These are phyloP conservation scores for Hypomesus transpacificus DNA, from an alignment of 2,113 vertebrate species.

Conservation along the genomic window DNA sequence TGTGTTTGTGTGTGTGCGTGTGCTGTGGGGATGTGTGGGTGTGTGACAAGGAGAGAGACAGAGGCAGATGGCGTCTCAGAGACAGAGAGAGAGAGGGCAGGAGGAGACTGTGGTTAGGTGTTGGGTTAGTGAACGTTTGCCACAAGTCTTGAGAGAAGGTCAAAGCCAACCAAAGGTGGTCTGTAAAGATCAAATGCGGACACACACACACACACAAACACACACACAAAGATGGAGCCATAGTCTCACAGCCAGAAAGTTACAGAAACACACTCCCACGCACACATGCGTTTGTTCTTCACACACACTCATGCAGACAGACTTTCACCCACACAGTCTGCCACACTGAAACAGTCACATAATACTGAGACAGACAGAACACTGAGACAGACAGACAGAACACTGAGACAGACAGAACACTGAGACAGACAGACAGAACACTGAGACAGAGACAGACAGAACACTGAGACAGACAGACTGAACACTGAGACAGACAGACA, in stretches of 20 bases:
- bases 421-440: slow-evolving; percentile 1
- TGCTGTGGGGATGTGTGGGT: slow-evolving; percentile 7
- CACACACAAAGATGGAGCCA: slow-evolving; percentile 5
- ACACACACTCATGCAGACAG: background rate
- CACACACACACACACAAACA: slow-evolving; percentile 4
- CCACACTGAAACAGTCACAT: slow-evolving; percentile 7
- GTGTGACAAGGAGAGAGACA: slow-evolving; percentile 25
- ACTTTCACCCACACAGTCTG: background rate
- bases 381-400: slow-evolving; percentile 17
- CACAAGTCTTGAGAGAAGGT: slow-evolving; percentile 65
- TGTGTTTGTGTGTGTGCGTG: slow-evolving; percentile 23
- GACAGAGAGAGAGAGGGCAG: slow-evolving; percentile 45
- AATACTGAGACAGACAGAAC: background rate
- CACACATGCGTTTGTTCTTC: background rate
- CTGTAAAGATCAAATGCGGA: slow-evolving; percentile 51
- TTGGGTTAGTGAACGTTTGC: slow-evolving; percentile 55
- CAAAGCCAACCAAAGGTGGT: slow-evolving; percentile 53
- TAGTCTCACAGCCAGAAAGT: background rate
- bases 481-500: too few species aligned
- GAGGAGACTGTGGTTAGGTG: slow-evolving; percentile 44
- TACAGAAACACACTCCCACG: background rate
- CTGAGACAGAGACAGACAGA: background rate
- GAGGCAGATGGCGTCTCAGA: slow-evolving; percentile 23
- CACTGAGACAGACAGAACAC: slow-evolving; percentile 2
- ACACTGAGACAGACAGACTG: too few species aligned